phyloP scores from a whole-genome alignment of 2,888 invertebrate species.

The Chouioia cunea region DNA sequence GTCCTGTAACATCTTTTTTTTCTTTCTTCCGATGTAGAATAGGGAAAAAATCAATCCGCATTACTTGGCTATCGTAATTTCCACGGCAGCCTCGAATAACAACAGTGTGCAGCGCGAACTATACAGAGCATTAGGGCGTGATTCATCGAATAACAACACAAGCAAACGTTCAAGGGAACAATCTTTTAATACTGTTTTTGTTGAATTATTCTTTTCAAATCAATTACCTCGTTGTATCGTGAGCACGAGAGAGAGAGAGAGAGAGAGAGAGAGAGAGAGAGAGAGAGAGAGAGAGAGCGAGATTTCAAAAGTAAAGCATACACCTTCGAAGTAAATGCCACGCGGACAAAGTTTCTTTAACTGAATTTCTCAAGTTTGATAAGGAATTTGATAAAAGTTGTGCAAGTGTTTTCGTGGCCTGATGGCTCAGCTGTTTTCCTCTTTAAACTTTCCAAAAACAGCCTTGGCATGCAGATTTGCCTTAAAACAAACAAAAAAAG shows the following conservation, averaged over 20 bases:
- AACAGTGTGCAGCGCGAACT: too few species aligned
- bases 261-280: background rate
- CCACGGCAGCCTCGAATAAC: too few species aligned
- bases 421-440: slow-evolving; percentile 1
- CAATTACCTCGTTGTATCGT: slow-evolving; percentile 1
- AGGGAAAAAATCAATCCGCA: too few species aligned
- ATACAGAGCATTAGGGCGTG: too few species aligned
- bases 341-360: slow-evolving; percentile 24
- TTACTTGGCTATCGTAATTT: too few species aligned
- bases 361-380: slow-evolving; percentile 40
- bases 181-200: too few species aligned
- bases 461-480: slow-evolving; percentile 4
- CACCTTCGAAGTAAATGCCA: background rate
- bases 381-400: slow-evolving; percentile 43
- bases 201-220: slow-evolving; percentile 9
- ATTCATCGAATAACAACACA: too few species aligned
- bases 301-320: slow-evolving; percentile 28
- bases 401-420: slow-evolving; percentile 29
- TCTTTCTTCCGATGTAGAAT: too few species aligned
- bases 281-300: slow-evolving; percentile 1
- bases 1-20: too few species aligned
- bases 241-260: too few species aligned
- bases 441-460: slow-evolving; percentile 11
- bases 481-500: background rate
- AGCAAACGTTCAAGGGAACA: too few species aligned